These are phyloP conservation scores for Drosophila paramelanica DNA, from an alignment of 2,888 invertebrate genomes.

Conservation along the genomic window DNA sequence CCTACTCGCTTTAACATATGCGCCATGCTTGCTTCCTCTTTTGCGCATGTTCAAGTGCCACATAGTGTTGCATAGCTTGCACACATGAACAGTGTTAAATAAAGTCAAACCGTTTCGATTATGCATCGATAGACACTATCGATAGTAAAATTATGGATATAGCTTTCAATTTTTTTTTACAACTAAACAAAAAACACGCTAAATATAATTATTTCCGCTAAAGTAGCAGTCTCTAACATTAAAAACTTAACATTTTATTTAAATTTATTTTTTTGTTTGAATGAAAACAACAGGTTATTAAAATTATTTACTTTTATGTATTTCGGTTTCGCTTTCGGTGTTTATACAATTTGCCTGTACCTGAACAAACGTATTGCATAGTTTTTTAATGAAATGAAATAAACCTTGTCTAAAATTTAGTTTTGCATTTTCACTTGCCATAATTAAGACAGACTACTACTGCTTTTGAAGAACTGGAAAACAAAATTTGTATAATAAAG, in stretches of 20 bases:
- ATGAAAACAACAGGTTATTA: slow-evolving; percentile 31
- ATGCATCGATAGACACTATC: neutral
- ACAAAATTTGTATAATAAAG: slow-evolving; percentile 42
- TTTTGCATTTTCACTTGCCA: slow-evolving; percentile 49
- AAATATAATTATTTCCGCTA: neutral
- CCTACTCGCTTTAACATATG: slow-evolving; percentile 45
- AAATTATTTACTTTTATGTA: slow-evolving; percentile 61
- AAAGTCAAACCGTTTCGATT: slow-evolving; percentile 7
- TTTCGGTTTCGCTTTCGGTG: slow-evolving; percentile 59
- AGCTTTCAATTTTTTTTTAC: neutral
- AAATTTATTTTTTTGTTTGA: neutral
- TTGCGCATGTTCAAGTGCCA: slow-evolving; percentile 50
- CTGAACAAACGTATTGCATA: slow-evolving; percentile 53
- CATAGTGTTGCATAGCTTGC: slow-evolving; percentile 41
- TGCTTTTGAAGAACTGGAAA: slow-evolving; percentile 63
- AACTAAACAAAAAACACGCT: neutral
- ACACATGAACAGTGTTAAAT: slow-evolving; percentile 19
- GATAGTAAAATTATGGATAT: slow-evolving; percentile 4
- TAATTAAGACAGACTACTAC: slow-evolving; percentile 62
- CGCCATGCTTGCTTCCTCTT: slow-evolving; percentile 51
- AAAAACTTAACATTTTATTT: neutral
- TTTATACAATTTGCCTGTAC: slow-evolving; percentile 60
- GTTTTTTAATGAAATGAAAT: slow-evolving; percentile 41
- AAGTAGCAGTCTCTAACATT: neutral
- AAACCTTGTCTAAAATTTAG: slow-evolving; percentile 50